These are phyloP conservation scores for Cheirogaleus medius DNA, from an alignment of 2,113 vertebrate genomes.

Conservation along the genomic window DNA sequence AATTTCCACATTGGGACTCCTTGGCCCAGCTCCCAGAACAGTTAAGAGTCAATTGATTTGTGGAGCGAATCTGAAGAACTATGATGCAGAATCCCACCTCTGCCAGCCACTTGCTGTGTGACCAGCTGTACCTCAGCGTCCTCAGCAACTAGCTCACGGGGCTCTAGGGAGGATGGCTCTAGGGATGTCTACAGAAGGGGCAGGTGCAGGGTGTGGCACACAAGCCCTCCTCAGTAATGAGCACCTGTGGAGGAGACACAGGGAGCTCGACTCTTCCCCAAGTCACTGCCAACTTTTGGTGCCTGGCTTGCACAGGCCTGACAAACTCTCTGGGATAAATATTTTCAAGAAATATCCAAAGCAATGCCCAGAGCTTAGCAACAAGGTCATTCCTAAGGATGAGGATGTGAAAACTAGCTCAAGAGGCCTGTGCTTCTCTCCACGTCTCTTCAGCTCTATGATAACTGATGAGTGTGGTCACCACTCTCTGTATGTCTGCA, in stretches of 20 bases:
- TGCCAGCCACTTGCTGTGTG: background rate
- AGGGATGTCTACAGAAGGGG: background rate
- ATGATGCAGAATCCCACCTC: background rate
- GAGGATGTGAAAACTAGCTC: background rate
- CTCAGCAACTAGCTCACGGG: background rate
- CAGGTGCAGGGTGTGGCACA: background rate
- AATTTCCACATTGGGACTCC: background rate
- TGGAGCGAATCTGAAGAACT: background rate
- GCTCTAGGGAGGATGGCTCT: background rate
- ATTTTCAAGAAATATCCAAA: slow-evolving; percentile 6
- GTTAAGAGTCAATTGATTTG: background rate
- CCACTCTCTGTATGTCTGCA: background rate
- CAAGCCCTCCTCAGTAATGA: background rate
- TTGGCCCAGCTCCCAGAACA: background rate
- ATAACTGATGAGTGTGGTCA: background rate
- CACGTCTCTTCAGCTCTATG: background rate
- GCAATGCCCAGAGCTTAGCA: background rate
- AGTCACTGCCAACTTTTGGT: background rate
- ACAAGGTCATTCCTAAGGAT: background rate
- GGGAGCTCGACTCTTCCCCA: background rate
- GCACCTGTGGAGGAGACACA: background rate
- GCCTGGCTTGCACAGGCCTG: background rate
- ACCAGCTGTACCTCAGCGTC: background rate
- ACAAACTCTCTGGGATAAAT: background rate
- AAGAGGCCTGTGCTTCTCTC: background rate